Conservation (phyloP, 1,140 invertebrate species). For the Callitettix versicolor region DNA sequence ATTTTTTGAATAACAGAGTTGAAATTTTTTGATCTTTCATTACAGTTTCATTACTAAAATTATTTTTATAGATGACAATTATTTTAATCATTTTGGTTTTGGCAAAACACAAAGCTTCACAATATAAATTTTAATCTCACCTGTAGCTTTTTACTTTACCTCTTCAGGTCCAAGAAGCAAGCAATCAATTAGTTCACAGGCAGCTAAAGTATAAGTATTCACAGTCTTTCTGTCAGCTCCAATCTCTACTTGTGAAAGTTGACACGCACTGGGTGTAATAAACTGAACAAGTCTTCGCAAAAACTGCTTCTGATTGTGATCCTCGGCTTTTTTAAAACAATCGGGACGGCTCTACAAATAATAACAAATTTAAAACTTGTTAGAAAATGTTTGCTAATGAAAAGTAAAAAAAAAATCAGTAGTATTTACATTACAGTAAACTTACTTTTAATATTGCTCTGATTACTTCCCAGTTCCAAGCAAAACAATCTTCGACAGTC, state of each 20-base stretch:
- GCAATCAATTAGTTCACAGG: conserved; percentile 67
- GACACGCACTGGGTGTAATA: conserved; percentile 76
- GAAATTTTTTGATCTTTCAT: too few relatives aligned
- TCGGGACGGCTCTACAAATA: conserved; percentile 38
- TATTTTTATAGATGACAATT: too few relatives aligned
- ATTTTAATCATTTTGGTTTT: too few relatives aligned
- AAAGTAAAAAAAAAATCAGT: not conserved
- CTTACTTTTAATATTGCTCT: conserved; percentile 62
- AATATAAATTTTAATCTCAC: too few relatives aligned
- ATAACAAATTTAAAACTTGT: conserved; percentile 1
- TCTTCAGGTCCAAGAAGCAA: conserved; percentile 45
- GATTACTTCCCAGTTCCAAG: conserved; percentile 81
- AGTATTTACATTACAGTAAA: not conserved
- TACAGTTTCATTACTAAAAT: too few relatives aligned
- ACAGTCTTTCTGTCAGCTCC: conserved; percentile 36
- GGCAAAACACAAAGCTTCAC: too few relatives aligned
- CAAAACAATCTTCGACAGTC: conserved; percentile 52
- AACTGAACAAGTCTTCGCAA: conserved; percentile 72
- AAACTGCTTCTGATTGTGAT: conserved; percentile 68
- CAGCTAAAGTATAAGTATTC: conserved; percentile 52
- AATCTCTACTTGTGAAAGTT: conserved; percentile 62
- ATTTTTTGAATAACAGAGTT: too few relatives aligned
- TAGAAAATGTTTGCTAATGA: too few relatives aligned
- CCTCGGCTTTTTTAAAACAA: conserved; percentile 47
- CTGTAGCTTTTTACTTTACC: conserved; percentile 34